A percentile compares a stretch with the other conserved stretches of the same genome.
Evolutionary conservation across 2,888 invertebrate genomes (phyloP).

Genomic region (Acleris sparsana): DNA sequence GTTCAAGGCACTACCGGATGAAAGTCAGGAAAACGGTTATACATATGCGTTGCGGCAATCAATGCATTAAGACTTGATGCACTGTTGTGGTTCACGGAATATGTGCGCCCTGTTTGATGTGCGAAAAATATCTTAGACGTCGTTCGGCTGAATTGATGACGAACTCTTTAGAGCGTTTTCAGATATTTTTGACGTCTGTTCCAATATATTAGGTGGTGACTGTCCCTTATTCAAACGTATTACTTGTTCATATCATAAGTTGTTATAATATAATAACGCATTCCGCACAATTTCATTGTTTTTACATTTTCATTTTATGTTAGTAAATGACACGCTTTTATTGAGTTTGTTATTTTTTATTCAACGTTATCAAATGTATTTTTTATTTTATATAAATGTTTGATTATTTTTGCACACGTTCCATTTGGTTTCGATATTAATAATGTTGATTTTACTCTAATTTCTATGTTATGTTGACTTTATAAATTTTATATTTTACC

Average conservation of each 20-base stretch:
- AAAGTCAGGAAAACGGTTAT: no score
- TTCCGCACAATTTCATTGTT: background rate
- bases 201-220: no score
- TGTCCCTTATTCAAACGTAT: background rate
- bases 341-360: background rate
- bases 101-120: no score
- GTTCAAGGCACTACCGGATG: no score
- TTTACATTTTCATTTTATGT: background rate
- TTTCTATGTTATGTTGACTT: background rate
- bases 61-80: no score
- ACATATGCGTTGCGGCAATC: no score
- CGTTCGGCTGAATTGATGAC: no score
- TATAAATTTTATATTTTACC: conserved; percentile 4
- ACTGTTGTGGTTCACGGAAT: background rate
- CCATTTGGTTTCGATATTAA: background rate
- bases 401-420: background rate
- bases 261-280: background rate
- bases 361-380: background rate
- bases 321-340: conserved; percentile 1
- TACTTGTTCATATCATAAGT: background rate
- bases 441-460: background rate
- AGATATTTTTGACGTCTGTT: no score
- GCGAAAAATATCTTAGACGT: no score
- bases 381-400: background rate
- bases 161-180: no score